Evolutionary conservation across 2,888 invertebrate genomes (phyloP), one percentile per base, ranked within the genome.

Genomic region (Ennomos fuscantarius): DNA sequence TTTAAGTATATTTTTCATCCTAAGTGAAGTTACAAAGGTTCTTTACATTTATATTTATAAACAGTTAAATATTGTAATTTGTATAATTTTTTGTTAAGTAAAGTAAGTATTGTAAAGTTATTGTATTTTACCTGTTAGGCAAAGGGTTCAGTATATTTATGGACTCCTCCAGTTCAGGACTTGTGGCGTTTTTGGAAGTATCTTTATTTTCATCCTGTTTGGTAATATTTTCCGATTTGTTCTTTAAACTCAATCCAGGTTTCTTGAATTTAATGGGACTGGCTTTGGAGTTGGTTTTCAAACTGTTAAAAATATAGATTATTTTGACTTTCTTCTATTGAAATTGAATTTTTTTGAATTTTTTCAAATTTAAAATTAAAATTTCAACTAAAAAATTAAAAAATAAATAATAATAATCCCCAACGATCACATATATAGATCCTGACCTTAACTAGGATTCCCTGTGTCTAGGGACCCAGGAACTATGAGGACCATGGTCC

Each of bases 211-310:
- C 55, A 51, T 46, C 13, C 3, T 42, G 50, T 44, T 54, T 60
- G 13, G 45, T 58, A 13, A 45, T 47, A 11, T 65, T 66, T 49
- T 78, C 77, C 13, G 63, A 49, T 68, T 82, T 84, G 0, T 47
- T 40, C 60, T 75, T 81, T 10, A 81, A 60, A n/a, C 79, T 74
- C 0, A 79, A 52, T 0, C 68, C 70, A 3, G 78, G 78, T 36
- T 75, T 84, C 57, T 80, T 87, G 48, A 79, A 82, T 55, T 83
- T 85, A 35, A 67, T 72, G 12, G 82, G 82, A 55, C 79, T 86
- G 1, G 74, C 70, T 49, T 72, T 81, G 1, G 64, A 11, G 1
- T 66, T 37, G 1, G 72, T 67, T 69, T 80, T 86, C 34, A 72
- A 75, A 36, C 86, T 86, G 72, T 41, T 24, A 24, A 24, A 24